Conservation (phyloP, 2,888 invertebrate species). For the Melanophora roralis region DNA sequence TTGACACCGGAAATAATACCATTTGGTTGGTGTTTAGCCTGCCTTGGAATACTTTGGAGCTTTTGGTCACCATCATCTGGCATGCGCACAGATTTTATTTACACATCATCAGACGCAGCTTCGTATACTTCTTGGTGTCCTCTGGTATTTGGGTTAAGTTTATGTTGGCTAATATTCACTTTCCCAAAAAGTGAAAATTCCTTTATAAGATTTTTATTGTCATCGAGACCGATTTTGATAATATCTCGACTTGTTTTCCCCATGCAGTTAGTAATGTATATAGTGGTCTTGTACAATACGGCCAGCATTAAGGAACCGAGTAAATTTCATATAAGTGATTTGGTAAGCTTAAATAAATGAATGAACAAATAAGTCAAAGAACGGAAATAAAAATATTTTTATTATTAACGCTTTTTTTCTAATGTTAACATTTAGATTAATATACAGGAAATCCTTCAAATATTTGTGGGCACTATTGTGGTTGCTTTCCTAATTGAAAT, state of each 20-base stretch:
- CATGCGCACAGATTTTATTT: conserved; percentile 80
- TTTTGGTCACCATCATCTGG: conserved; percentile 81
- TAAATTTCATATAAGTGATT: conserved; percentile 80
- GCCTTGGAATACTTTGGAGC: conserved; percentile 76
- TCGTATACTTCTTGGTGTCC: conserved; percentile 83
- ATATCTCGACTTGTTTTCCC: conserved; percentile 84
- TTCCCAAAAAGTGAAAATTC: conserved; percentile 66
- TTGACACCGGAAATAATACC: conserved; percentile 77
- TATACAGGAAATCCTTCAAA: conserved; percentile 79
- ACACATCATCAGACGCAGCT: conserved; percentile 81
- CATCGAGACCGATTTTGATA: conserved; percentile 80
- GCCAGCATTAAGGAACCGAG: conserved; percentile 81
- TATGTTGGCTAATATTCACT: conserved; percentile 82
- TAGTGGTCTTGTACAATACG: conserved; percentile 82
- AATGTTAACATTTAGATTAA: conserved; percentile 78
- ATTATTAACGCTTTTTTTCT: background rate
- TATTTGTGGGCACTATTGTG: conserved; percentile 79
- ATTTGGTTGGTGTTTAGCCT: conserved; percentile 71
- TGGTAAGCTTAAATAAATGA: conserved; percentile 78
- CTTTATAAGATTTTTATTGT: conserved; percentile 75
- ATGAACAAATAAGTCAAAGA: background rate
- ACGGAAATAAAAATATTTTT: too few relatives aligned
- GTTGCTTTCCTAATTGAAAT: conserved; percentile 82
- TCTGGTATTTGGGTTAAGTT: conserved; percentile 80
- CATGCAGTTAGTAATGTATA: conserved; percentile 82